Conservation (phyloP, 2,888 invertebrate genomes). For the Nomada lathburiana region DNA sequence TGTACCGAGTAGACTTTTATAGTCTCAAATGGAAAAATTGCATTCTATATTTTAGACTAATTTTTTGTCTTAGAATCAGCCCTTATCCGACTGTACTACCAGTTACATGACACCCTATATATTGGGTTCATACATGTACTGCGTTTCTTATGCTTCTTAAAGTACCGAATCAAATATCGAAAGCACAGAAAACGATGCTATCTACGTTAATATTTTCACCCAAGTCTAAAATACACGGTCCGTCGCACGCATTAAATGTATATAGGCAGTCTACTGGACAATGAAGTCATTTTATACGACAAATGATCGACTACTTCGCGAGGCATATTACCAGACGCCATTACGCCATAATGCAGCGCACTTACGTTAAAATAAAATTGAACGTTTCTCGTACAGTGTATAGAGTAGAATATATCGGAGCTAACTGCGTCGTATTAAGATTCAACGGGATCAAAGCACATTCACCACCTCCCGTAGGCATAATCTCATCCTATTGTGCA, state of each 20-base stretch:
- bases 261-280: background rate
- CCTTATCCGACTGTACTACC: too few species aligned
- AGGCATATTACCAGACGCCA: background rate
- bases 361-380: background rate
- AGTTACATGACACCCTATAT: too few species aligned
- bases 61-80: too few species aligned
- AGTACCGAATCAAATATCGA: too few species aligned
- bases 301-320: background rate
- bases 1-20: too few species aligned
- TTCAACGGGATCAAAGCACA: background rate
- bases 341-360: background rate
- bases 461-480: background rate
- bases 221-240: background rate
- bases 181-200: too few species aligned
- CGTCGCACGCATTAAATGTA: background rate
- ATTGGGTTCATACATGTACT: too few species aligned
- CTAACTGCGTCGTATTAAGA: background rate
- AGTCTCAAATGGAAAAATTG: too few species aligned
- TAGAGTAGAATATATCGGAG: background rate
- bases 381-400: background rate
- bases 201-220: background rate
- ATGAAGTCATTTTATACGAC: background rate
- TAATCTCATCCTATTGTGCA: conserved; percentile 8
- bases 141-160: too few species aligned
- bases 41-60: too few species aligned